Conservation (phyloP, 2,797 vertebrate species). For the Alca torda region DNA sequence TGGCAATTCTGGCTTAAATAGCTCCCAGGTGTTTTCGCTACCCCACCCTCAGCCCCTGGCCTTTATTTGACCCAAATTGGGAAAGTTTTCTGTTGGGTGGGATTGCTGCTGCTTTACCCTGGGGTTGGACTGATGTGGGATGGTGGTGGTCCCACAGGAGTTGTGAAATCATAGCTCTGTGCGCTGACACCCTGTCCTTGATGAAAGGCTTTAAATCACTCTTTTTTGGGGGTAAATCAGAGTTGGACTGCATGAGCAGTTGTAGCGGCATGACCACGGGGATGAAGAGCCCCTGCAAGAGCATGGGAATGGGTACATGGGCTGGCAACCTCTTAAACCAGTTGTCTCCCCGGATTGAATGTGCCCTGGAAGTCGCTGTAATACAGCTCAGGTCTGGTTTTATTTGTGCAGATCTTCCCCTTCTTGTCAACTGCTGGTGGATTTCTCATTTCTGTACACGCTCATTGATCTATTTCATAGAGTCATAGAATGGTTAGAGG, state of each 20-base stretch:
- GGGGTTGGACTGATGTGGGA: not conserved
- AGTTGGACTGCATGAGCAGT: not conserved
- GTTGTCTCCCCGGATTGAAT: not conserved
- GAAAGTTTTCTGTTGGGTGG: not conserved
- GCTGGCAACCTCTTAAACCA: not conserved
- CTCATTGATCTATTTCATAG: not conserved
- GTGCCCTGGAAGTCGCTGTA: not conserved
- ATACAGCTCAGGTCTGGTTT: rapidly evolving
- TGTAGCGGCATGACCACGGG: rapidly evolving
- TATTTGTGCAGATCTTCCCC: not conserved
- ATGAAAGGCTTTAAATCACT: not conserved
- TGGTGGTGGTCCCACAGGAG: rapidly evolving
- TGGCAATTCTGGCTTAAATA: not conserved
- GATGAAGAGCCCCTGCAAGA: not conserved
- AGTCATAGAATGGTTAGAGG: not conserved
- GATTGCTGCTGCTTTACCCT: not conserved
- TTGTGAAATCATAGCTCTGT: not conserved
- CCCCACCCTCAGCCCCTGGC: not conserved
- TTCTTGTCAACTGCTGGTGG: not conserved
- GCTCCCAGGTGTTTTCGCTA: not conserved
- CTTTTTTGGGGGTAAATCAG: not conserved
- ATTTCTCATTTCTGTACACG: not conserved
- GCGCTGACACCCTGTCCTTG: not conserved
- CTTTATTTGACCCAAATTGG: not conserved
- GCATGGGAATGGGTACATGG: rapidly evolving